These are phyloP conservation scores for Torymus tubicola DNA, from an alignment of 2,888 invertebrate species.

Conservation along the genomic window DNA sequence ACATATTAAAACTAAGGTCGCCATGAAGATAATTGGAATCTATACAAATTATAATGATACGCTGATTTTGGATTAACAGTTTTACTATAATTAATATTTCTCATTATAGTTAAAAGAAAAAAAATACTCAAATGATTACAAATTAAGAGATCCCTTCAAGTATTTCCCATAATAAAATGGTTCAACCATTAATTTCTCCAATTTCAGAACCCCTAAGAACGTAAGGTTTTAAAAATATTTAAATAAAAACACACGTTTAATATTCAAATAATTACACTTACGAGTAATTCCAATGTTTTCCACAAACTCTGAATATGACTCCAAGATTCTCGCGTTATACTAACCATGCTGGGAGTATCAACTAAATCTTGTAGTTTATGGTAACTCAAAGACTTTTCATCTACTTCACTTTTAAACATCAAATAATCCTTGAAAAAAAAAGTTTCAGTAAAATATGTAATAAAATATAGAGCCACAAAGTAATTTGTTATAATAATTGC, in stretches of 20 bases:
- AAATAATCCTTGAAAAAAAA: conserved; percentile 83
- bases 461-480: neutral
- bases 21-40: no score
- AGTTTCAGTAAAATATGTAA: neutral
- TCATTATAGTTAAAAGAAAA: no score
- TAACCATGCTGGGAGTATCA: conserved; percentile 88
- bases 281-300: conserved; percentile 84
- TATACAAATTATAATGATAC: no score
- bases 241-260: neutral
- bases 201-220: no score
- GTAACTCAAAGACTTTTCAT: conserved; percentile 84
- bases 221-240: no score
- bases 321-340: conserved; percentile 92
- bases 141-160: no score
- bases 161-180: no score
- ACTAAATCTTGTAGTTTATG: conserved; percentile 88
- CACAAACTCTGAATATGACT: conserved; percentile 87
- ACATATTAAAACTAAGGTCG: no score
- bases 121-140: no score
- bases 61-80: no score
- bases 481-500: neutral
- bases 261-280: conserved; percentile 61
- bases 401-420: conserved; percentile 86
- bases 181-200: no score
- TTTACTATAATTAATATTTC: no score